These are phyloP conservation scores for Fistularia tabacaria DNA, from an alignment of 2,797 vertebrate genomes.

Conservation along the genomic window DNA sequence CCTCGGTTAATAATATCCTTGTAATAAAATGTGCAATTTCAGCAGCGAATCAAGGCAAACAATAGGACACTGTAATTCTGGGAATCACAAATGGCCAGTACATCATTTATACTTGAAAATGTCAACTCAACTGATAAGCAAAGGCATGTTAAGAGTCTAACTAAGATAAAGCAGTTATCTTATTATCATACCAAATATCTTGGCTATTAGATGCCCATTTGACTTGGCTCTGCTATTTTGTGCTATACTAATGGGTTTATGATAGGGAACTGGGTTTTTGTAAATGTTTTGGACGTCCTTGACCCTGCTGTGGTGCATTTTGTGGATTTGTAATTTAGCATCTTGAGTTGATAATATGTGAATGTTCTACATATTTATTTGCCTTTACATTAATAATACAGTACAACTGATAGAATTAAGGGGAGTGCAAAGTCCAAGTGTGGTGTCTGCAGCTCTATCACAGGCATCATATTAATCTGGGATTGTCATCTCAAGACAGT, in stretches of 20 bases:
- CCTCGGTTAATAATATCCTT: no score
- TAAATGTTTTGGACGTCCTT: no score
- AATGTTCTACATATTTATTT: no score
- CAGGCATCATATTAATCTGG: constrained; percentile 34
- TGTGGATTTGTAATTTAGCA: no score
- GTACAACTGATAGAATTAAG: no score
- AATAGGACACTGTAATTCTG: constrained; percentile 35
- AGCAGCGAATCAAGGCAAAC: constrained; percentile 28
- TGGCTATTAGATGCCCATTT: constrained; percentile 49
- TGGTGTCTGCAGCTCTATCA: background rate
- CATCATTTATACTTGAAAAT: constrained; percentile 17
- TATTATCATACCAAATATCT: constrained; percentile 60
- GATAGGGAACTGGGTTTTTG: constrained; percentile 17
- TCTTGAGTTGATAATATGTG: constrained; percentile 1
- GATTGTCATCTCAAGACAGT: constrained; percentile 35
- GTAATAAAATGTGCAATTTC: constrained; percentile 11
- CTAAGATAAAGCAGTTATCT: constrained; percentile 34
- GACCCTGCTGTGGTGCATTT: no score
- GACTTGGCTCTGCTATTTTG: constrained; percentile 39
- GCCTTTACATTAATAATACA: no score
- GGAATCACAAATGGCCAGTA: constrained; percentile 38
- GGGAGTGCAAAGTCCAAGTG: background rate
- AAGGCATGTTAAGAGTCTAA: constrained; percentile 10
- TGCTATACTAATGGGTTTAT: constrained; percentile 42
- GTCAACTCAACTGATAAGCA: constrained; percentile 29